Conservation (phyloP, 2,888 invertebrate genomes). For the Cyclophora punctaria region DNA sequence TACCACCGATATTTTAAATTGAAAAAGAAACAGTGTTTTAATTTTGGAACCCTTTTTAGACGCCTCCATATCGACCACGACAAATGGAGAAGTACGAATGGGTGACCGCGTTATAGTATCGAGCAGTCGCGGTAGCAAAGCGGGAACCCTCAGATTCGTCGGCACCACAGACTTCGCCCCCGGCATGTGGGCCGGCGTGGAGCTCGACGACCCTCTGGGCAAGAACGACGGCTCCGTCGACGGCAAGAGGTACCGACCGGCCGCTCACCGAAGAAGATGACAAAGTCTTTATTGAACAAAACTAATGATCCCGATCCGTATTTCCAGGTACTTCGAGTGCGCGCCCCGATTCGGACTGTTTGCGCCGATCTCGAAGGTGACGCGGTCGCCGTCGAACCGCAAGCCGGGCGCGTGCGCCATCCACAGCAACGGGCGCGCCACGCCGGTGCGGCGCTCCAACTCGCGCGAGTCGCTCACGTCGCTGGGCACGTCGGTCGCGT, state of each 20-base stretch:
- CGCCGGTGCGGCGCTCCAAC: constrained; percentile 79
- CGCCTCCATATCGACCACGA: constrained; percentile 65
- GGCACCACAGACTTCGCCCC: constrained; percentile 93
- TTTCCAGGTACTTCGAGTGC: constrained; percentile 93
- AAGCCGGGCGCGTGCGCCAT: constrained; percentile 78
- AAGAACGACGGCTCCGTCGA: constrained; percentile 97
- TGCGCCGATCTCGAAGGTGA: constrained; percentile 93
- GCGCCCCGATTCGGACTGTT: constrained; percentile 93
- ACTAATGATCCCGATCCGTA: constrained; percentile 4
- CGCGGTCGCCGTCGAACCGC: constrained; percentile 85
- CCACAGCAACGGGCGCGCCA: constrained; percentile 78
- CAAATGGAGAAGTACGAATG: constrained; percentile 80
- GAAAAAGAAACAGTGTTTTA: not conserved
- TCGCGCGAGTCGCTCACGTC: constrained; percentile 90
- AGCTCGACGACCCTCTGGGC: constrained; percentile 93
- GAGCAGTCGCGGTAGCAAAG: constrained; percentile 90
- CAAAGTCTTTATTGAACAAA: not conserved
- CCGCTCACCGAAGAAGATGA: not conserved
- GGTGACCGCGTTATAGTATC: constrained; percentile 95
- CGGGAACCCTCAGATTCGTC: constrained; percentile 88
- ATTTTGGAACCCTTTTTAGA: constrained; percentile 31
- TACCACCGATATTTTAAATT: no score
- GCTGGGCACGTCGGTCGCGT: constrained; percentile 77
- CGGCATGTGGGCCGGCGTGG: constrained; percentile 97
- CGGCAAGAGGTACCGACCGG: constrained; percentile 83